phyloP scores from a whole-genome alignment of 1,140 invertebrate species.

The Tetragonula clypearis region DNA sequence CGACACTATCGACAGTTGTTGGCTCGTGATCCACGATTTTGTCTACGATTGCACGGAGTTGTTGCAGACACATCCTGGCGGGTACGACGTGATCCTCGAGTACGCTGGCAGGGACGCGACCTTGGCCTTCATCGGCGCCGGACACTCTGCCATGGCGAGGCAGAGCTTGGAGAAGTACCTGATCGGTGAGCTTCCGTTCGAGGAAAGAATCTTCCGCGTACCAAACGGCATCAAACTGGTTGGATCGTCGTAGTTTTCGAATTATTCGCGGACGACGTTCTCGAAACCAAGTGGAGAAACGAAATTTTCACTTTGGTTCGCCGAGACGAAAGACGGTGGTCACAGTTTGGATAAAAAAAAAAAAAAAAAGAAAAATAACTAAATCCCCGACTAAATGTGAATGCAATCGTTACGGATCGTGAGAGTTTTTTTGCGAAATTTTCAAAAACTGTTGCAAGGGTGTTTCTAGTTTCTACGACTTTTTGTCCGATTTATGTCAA shows the following conservation, averaged over 20 bases:
- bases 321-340: no score
- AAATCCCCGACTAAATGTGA: no score
- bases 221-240: constrained; percentile 76
- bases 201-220: constrained; percentile 87
- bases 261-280: not conserved
- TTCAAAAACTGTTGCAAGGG: no score
- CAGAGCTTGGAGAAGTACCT: constrained; percentile 85
- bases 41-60: constrained; percentile 90
- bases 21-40: constrained; percentile 88
- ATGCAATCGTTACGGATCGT: no score
- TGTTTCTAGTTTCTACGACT: not conserved
- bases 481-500: not conserved
- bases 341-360: no score
- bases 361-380: no score
- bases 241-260: constrained; percentile 3
- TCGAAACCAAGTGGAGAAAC: no score
- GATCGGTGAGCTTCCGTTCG: constrained; percentile 87
- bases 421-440: no score
- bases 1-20: constrained; percentile 85
- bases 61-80: constrained; percentile 91
- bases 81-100: constrained; percentile 91
- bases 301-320: no score
- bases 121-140: constrained; percentile 90
- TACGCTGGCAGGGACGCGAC: constrained; percentile 94
- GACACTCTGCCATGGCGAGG: constrained; percentile 87